These are phyloP conservation scores for Neosilurus hyrtlii DNA, from an alignment of 2,797 vertebrate species.

Conservation along the genomic window DNA sequence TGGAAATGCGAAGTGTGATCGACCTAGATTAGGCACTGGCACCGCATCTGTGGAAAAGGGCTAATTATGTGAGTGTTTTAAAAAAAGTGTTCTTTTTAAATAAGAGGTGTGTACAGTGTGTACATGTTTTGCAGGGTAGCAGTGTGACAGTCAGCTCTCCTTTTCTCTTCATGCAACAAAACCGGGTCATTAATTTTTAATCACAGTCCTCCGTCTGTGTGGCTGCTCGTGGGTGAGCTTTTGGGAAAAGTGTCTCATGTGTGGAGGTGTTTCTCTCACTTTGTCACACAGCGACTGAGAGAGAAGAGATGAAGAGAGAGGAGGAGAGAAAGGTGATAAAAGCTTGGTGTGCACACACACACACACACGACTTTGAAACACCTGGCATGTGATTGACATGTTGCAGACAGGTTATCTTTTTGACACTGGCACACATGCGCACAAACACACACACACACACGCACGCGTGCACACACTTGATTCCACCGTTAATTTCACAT, in stretches of 20 bases:
- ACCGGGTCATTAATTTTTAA: conserved; percentile 53
- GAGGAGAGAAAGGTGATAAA: conserved; percentile 27
- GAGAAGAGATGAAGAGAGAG: not conserved
- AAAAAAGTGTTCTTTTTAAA: conserved; percentile 23
- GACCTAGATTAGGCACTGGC: too few species aligned
- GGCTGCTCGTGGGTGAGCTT: conserved; percentile 19
- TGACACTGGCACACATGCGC: not conserved
- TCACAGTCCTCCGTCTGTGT: conserved; percentile 46
- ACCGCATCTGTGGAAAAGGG: too few species aligned
- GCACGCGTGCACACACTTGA: not conserved
- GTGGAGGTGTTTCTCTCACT: conserved; percentile 16
- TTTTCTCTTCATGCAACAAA: conserved; percentile 40
- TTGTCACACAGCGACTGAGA: conserved; percentile 15
- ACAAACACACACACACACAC: not conserved
- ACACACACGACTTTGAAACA: conserved; percentile 28
- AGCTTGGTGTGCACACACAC: not conserved
- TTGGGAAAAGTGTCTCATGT: conserved; percentile 17
- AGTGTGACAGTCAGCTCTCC: conserved; percentile 37
- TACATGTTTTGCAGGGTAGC: conserved; percentile 10
- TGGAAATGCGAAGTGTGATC: too few species aligned
- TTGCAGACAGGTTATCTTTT: conserved; percentile 1
- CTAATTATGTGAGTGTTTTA: not conserved
- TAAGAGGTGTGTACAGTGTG: conserved; percentile 10
- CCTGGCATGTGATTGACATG: conserved; percentile 31
- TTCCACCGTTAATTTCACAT: not conserved